Conservation (phyloP, 2,113 vertebrate species). For the Neopipo cinnamomea region DNA sequence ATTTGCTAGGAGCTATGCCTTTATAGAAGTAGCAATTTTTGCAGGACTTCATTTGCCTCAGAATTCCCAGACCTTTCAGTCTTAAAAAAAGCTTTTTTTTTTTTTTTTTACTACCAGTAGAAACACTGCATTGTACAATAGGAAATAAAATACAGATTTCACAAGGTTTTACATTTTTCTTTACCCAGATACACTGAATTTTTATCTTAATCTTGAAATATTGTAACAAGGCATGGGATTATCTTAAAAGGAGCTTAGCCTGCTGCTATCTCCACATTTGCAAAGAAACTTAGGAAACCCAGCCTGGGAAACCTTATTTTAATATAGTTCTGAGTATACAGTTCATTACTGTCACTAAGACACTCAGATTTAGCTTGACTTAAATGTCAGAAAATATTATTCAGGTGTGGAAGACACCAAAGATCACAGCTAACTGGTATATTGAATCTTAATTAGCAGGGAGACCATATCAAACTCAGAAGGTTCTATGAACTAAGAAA, state of each 20-base stretch:
- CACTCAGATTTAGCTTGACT: slow-evolving; percentile 35
- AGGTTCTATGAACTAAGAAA: slow-evolving; percentile 9
- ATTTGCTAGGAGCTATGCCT: background rate
- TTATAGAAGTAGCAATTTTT: background rate
- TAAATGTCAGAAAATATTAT: slow-evolving; percentile 76
- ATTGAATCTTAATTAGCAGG: slow-evolving; percentile 71
- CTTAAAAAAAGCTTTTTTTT: background rate
- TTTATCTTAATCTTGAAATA: background rate
- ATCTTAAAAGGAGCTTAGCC: background rate
- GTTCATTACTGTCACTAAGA: slow-evolving; percentile 52
- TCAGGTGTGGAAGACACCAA: slow-evolving; percentile 63
- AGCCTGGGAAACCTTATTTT: slow-evolving; percentile 41
- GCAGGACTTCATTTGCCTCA: background rate
- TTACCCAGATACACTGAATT: background rate
- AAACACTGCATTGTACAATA: background rate
- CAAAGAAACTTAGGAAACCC: background rate
- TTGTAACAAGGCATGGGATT: background rate
- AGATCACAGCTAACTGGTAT: slow-evolving; percentile 65
- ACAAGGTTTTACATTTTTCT: background rate
- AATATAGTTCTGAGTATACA: slow-evolving; percentile 30
- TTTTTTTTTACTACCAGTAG: background rate
- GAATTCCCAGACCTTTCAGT: background rate
- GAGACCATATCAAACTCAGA: slow-evolving; percentile 39
- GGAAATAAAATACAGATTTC: background rate
- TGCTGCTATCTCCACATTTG: background rate